These are phyloP conservation scores for Amazona finschi DNA, from an alignment of 2,797 vertebrate genomes.

Conservation along the genomic window DNA sequence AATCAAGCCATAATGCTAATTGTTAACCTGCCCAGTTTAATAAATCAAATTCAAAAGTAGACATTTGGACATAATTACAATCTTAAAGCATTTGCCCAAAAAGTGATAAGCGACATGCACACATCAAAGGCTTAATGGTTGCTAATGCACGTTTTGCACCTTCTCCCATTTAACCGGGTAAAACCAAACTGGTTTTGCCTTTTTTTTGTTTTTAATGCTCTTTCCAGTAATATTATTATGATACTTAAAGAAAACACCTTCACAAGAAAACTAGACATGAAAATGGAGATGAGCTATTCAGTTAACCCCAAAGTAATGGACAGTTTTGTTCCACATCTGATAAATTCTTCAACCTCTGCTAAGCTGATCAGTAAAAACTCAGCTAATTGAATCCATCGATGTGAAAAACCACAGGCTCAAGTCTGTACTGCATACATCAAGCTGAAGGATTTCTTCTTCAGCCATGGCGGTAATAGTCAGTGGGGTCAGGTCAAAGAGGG, in stretches of 20 bases:
- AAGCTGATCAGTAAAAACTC: constrained; percentile 70
- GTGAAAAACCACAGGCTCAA: constrained; percentile 75
- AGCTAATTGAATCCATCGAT: constrained; percentile 74
- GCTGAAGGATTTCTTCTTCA: constrained; percentile 72
- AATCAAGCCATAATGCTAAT: not conserved
- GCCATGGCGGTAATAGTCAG: constrained; percentile 71
- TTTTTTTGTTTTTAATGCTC: not conserved
- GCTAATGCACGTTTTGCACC: not conserved
- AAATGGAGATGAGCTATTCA: constrained; percentile 16
- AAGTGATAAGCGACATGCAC: not conserved
- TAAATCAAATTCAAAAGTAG: constrained; percentile 1
- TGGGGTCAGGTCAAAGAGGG: constrained; percentile 82
- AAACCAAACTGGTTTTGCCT: not conserved
- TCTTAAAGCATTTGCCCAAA: not conserved
- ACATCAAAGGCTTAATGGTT: not conserved
- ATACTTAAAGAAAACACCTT: not conserved
- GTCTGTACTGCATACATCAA: constrained; percentile 75
- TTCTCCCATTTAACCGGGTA: not conserved
- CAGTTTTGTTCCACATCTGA: constrained; percentile 57
- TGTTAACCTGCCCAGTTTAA: not conserved
- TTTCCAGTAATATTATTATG: not conserved
- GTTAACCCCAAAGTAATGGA: constrained; percentile 22
- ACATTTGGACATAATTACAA: not conserved
- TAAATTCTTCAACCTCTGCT: constrained; percentile 66
- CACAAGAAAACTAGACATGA: not conserved